These are phyloP conservation scores for Pristionchus exspectatus DNA, from an alignment of 2,888 invertebrate species.

Conservation along the genomic window DNA sequence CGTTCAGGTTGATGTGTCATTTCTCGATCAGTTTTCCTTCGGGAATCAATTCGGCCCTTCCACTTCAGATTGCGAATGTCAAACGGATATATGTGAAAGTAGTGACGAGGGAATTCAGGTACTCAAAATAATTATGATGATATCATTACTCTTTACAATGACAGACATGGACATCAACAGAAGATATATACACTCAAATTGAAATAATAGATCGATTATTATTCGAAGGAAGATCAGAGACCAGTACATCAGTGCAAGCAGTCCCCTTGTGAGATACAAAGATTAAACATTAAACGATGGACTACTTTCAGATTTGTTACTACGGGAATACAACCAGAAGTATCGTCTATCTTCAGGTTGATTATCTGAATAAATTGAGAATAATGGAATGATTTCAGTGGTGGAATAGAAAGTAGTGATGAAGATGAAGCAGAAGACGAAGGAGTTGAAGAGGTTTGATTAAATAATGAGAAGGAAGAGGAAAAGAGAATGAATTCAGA, in stretches of 20 bases:
- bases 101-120: conserved; percentile 46
- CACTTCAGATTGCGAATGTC: conserved; percentile 21
- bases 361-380: not conserved
- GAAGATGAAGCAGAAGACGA: conserved; percentile 20
- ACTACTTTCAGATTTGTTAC: not conserved
- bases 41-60: not conserved
- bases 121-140: not conserved
- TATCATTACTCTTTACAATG: not conserved
- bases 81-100: conserved; percentile 16
- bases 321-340: conserved; percentile 24
- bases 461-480: not conserved
- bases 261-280: not conserved
- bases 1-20: not conserved
- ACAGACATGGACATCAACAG: conserved; percentile 40
- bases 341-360: conserved; percentile 29
- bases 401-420: not conserved
- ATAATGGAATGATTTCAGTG: not conserved
- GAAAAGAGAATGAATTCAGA: not conserved
- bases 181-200: conserved; percentile 27
- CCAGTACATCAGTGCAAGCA: not conserved
- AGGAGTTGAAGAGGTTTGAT: conserved; percentile 2
- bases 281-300: not conserved
- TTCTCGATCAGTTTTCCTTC: not conserved
- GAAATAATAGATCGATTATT: not conserved
- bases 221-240: not conserved